Conservation (phyloP, 2,113 vertebrate species). For the Myiozetetes cayanensis region DNA sequence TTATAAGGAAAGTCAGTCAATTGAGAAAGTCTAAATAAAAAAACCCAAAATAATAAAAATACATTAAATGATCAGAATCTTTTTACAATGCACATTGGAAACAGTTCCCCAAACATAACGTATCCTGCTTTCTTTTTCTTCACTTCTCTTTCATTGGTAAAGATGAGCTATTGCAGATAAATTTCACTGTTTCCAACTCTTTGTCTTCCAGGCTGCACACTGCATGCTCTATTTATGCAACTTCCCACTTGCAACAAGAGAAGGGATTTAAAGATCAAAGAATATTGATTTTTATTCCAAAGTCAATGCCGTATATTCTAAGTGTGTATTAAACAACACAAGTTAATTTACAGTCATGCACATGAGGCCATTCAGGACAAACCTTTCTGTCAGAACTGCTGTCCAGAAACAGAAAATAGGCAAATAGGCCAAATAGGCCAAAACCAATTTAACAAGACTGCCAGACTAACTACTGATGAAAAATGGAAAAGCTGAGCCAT, state of each 20-base stretch:
- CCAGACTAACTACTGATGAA: neutral
- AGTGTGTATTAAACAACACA: neutral
- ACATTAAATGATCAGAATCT: neutral
- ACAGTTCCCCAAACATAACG: neutral
- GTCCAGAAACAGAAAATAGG: neutral
- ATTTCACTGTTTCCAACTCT: neutral
- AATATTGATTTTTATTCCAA: slow-evolving; percentile 55
- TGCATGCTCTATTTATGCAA: neutral
- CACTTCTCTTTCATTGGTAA: neutral
- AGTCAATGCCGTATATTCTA: slow-evolving; percentile 36
- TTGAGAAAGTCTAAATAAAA: neutral
- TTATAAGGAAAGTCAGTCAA: neutral
- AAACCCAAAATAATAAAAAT: neutral
- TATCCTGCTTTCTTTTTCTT: neutral
- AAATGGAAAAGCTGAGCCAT: neutral
- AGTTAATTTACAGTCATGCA: slow-evolving; percentile 37
- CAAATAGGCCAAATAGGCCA: neutral
- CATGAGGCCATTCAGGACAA: neutral
- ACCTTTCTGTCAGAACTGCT: neutral
- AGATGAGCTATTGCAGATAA: slow-evolving; percentile 1
- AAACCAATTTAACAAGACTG: neutral
- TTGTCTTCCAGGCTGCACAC: neutral
- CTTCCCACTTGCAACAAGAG: slow-evolving; percentile 35
- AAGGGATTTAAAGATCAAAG: slow-evolving; percentile 55
- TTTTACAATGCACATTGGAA: neutral